phyloP scores from a whole-genome alignment of 2,888 invertebrate species.

The Eurois occulta region DNA sequence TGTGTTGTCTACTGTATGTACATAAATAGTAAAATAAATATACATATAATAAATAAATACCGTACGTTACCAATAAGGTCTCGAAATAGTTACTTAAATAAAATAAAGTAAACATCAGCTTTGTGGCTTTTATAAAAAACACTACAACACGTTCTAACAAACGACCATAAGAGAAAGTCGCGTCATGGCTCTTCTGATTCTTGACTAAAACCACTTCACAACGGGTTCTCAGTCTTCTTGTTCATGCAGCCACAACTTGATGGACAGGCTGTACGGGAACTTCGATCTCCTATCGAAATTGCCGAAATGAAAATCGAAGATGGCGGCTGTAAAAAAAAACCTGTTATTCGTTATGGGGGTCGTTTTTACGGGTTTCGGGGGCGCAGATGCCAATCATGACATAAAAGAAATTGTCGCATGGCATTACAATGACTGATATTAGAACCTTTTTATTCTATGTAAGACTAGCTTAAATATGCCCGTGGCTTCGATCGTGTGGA shows the following conservation, averaged over 20 bases:
- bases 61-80: no score
- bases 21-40: no score
- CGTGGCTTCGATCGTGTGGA: neutral
- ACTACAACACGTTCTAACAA: no score
- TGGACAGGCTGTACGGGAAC: neutral
- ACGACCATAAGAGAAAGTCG: no score
- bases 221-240: neutral
- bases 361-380: neutral
- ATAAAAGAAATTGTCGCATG: neutral
- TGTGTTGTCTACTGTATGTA: no score
- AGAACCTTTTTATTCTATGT: no score
- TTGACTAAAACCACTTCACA: neutral
- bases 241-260: neutral
- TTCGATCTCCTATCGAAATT: neutral
- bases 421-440: neutral
- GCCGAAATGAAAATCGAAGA: neutral
- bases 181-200: neutral
- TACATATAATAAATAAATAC: no score
- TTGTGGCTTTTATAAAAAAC: no score
- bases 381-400: neutral
- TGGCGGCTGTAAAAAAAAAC: neutral
- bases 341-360: neutral
- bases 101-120: no score
- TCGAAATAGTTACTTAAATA: no score
- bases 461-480: neutral